A percentile compares a stretch with the other conserved stretches of the same genome.
Conservation (phyloP, 2,113 vertebrate species). For the Todiramphus saurophagus region DNA sequence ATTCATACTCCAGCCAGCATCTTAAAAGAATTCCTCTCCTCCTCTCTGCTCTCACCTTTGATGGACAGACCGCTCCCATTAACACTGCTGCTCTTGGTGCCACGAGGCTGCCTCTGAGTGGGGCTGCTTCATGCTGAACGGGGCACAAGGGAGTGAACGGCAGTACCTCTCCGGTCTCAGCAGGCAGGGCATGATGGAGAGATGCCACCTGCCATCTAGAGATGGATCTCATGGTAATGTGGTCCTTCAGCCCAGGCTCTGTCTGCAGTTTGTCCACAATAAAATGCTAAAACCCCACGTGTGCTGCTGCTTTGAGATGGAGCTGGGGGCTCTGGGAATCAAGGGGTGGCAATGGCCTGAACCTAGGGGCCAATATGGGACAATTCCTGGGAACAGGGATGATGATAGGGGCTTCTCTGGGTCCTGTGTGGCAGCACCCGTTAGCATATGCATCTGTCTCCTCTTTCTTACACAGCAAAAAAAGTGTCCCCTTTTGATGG, state of each 20-base stretch:
- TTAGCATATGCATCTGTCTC: neutral
- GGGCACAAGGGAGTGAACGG: neutral
- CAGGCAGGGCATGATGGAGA: too few species aligned
- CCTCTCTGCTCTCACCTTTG: neutral
- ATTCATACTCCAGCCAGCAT: neutral
- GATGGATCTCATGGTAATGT: accelerated
- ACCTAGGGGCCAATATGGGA: neutral
- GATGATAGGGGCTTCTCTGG: neutral
- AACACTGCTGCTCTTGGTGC: neutral
- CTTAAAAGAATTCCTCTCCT: neutral
- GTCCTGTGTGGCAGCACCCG: accelerated
- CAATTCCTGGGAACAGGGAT: neutral
- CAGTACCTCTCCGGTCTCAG: neutral
- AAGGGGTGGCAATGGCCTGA: neutral
- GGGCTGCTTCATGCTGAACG: neutral
- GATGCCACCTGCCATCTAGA: neutral
- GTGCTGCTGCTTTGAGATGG: neutral
- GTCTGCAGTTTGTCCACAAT: neutral
- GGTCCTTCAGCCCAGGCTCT: neutral
- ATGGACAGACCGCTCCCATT: neutral
- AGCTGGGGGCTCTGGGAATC: neutral
- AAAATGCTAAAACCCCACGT: accelerated
- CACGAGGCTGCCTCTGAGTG: accelerated
- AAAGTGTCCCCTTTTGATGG: accelerated
- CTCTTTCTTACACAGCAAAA: neutral